Conservation (phyloP, 2,113 vertebrate genomes). For the Clarias batrachus region DNA sequence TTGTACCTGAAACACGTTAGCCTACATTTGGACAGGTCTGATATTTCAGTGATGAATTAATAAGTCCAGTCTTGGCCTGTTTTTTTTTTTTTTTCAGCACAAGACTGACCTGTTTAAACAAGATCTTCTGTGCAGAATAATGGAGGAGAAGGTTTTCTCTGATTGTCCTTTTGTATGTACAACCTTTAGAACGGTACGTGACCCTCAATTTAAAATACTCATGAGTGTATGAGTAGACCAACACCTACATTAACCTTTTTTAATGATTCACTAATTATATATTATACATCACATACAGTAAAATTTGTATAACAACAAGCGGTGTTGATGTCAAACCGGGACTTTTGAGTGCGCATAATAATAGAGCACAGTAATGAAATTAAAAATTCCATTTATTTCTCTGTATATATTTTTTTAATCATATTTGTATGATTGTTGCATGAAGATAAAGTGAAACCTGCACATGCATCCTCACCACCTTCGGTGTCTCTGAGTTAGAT, state of each 20-base stretch:
- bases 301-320: too few species aligned
- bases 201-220: background rate
- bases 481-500: background rate
- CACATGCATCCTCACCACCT: too few species aligned
- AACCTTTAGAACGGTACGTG: background rate
- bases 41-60: conserved; percentile 21
- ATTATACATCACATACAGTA: too few species aligned
- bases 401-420: too few species aligned
- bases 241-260: too few species aligned
- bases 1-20: conserved; percentile 6
- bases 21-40: conserved; percentile 19
- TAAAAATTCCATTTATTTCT: too few species aligned
- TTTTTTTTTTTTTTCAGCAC: background rate
- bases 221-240: too few species aligned
- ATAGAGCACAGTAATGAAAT: too few species aligned
- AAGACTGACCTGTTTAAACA: conserved; percentile 9
- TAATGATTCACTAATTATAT: background rate
- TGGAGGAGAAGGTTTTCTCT: background rate
- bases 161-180: background rate
- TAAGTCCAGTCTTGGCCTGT: background rate
- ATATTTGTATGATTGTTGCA: too few species aligned
- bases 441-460: too few species aligned
- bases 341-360: too few species aligned
- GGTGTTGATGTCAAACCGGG: too few species aligned
- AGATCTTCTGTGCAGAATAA: background rate